A percentile compares a stretch with the other conserved stretches of the same genome.
These are phyloP conservation scores for Tenthredo scrophulariae DNA, from an alignment of 2,888 invertebrate species.

Conservation along the genomic window DNA sequence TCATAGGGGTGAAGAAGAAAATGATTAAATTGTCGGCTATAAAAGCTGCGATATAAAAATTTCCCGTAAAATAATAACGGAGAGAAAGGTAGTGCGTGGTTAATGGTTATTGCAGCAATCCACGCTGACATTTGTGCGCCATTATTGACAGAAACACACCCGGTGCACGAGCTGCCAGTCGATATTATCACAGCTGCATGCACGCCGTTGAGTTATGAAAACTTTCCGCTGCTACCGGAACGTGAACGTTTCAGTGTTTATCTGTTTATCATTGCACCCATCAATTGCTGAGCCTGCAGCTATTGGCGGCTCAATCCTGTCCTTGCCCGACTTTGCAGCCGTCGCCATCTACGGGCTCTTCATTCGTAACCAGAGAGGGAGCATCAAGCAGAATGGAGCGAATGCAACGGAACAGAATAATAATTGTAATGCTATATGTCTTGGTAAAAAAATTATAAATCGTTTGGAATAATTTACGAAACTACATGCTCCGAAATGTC, in stretches of 20 bases:
- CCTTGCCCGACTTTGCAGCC: conserved; percentile 27
- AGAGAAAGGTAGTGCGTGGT: conserved; percentile 30
- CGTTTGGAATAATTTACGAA: not conserved
- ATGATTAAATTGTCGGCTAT: conserved; percentile 24
- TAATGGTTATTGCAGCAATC: conserved; percentile 47
- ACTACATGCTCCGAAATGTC: not conserved
- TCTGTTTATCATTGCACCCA: conserved; percentile 38
- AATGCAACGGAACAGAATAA: not conserved
- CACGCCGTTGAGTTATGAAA: conserved; percentile 35
- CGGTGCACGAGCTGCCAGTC: conserved; percentile 35
- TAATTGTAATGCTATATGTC: not conserved
- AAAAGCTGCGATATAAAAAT: conserved; percentile 2
- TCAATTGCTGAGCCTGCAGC: conserved; percentile 24
- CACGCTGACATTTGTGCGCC: conserved; percentile 19
- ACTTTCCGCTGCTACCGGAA: conserved; percentile 28
- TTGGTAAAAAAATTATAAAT: no score
- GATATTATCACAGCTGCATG: conserved; percentile 52
- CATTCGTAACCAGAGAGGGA: not conserved
- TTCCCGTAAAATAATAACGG: conserved; percentile 9
- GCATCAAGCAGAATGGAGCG: not conserved
- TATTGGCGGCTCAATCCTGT: conserved; percentile 17
- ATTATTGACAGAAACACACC: conserved; percentile 44
- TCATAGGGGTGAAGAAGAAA: not conserved
- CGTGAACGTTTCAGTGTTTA: conserved; percentile 28
- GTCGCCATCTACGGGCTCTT: not conserved